Percentiles rank a stretch among this genome's conserved stretches.
Evolutionary conservation across 2,888 invertebrate species (phyloP).

Genomic region (Heterodera filipjevi): DNA sequence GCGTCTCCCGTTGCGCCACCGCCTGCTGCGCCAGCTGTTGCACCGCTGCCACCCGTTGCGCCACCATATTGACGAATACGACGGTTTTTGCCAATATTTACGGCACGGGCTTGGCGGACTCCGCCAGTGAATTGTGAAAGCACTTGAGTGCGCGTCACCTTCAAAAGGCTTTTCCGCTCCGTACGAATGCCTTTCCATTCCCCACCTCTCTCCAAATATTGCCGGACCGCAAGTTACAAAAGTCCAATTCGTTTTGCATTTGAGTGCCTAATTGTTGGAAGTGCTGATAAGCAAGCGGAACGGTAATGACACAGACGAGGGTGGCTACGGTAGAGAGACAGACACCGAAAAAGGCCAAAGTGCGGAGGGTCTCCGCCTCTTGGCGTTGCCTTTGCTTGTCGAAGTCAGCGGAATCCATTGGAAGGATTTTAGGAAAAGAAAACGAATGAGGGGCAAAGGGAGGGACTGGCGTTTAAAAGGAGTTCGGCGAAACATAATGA

Average conservation of each 20-base stretch:
- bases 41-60: conserved; percentile 3
- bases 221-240: conserved; percentile 58
- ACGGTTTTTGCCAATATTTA: background rate
- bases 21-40: background rate
- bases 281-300: conserved; percentile 62
- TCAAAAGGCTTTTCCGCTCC: background rate
- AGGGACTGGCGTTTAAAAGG: background rate
- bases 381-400: conserved; percentile 35
- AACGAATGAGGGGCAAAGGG: background rate
- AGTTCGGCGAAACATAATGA: background rate
- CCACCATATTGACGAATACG: conserved; percentile 2
- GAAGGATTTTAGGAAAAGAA: background rate
- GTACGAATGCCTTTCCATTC: background rate
- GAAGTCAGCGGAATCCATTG: conserved; percentile 18
- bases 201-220: conserved; percentile 55
- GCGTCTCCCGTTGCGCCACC: too few relatives aligned
- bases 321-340: conserved; percentile 58
- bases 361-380: conserved; percentile 51
- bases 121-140: conserved; percentile 41
- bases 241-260: conserved; percentile 60
- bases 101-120: conserved; percentile 47
- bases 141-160: conserved; percentile 58
- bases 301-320: conserved; percentile 56
- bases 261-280: conserved; percentile 45
- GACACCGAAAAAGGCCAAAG: conserved; percentile 61